Evolutionary conservation across 92 coral and sea anemone species (phyloP), one percentile per base, ranked within the genome.

Genomic region (Epizoanthus ramosus): DNA sequence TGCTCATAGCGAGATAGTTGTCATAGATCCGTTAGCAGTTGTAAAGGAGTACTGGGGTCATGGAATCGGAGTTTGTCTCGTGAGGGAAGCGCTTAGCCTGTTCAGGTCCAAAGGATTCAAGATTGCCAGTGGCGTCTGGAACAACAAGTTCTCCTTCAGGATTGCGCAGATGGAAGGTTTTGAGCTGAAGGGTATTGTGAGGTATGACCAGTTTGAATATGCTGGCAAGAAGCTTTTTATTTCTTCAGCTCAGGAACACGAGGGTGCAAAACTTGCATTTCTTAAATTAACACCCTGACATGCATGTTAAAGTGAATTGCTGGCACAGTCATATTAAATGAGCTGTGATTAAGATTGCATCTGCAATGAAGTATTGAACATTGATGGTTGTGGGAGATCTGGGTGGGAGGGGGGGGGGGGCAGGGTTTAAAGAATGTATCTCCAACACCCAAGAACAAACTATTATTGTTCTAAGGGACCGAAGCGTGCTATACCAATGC

Each of bases 181-280:
- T 66, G 71, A 66, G 31, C 71, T 17, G 10, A 24, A 23, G 3
- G 12, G 9, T 25, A 66, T 24, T 24, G 31, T 24, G 12, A 66
- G 39, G 13, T 66, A 66, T 25, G 71, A 66, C 12, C 28, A 66
- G 71, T 66, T 66, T 66, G 71, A 66, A 15, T 66, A 66, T 25
- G 8, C 43, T 25, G 71, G 71, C 15, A 25, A 25, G 41, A 66
- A 22, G 41, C 41, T 41, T 10, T 25, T 66, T 41, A 22, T 66
- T 66, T 22, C 71, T 5, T 66, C 71, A 21, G 71, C 71, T 17
- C 28, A 35, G 19, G 71, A 66, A 9, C 71, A 66, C 39, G 71
- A 66, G 71, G 71, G 71, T 9, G 71, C 71, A 4, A 66, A 25
- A 66, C 71, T 66, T 22, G 71, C 41, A 66, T 25, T 4, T 4